A percentile compares a stretch with the other conserved stretches of the same genome.
phyloP scores from a whole-genome alignment of 1,140 invertebrate species.

The Drosophila melanogaster region DNA sequence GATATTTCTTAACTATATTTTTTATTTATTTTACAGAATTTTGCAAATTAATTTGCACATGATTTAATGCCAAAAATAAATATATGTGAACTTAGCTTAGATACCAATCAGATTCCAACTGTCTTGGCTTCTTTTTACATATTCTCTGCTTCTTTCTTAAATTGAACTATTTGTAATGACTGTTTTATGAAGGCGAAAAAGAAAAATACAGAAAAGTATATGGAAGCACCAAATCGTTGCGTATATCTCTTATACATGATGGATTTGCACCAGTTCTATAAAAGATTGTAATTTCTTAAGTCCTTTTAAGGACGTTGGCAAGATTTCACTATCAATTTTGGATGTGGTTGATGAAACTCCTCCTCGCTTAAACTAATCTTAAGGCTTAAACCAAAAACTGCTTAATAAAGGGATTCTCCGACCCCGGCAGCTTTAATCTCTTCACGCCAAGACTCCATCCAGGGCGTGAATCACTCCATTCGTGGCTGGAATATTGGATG shows the following conservation, averaged over 20 bases:
- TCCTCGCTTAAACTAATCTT: slow-evolving; percentile 50
- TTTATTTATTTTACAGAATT: slow-evolving; percentile 65
- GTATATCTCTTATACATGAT: slow-evolving; percentile 23
- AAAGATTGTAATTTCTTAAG: slow-evolving; percentile 51
- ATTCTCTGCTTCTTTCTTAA: slow-evolving; percentile 57
- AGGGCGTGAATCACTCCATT: slow-evolving; percentile 95
- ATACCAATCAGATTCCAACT: slow-evolving; percentile 41
- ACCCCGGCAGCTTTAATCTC: slow-evolving; percentile 4
- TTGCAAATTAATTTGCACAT: slow-evolving; percentile 58
- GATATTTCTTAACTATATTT: slow-evolving; percentile 36
- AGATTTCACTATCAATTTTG: slow-evolving; percentile 77
- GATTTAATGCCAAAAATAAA: slow-evolving; percentile 71
- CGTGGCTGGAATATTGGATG: slow-evolving; percentile 93
- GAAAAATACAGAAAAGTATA: slow-evolving; percentile 54
- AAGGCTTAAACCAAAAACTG: slow-evolving; percentile 42
- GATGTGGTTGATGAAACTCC: slow-evolving; percentile 53
- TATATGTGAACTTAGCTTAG: slow-evolving; percentile 64
- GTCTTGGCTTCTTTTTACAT: slow-evolving; percentile 43
- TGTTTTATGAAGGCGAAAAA: slow-evolving; percentile 74
- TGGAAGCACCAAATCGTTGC: slow-evolving; percentile 74
- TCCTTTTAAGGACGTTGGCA: slow-evolving; percentile 53
- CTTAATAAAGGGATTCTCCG: slow-evolving; percentile 23
- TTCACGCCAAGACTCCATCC: slow-evolving; percentile 88
- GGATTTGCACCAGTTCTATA: slow-evolving; percentile 61
- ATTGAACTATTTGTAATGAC: slow-evolving; percentile 82